Base-by-base conservation (phyloP, 2,888 invertebrate species). In the Cerceris rybyensis region DNA sequence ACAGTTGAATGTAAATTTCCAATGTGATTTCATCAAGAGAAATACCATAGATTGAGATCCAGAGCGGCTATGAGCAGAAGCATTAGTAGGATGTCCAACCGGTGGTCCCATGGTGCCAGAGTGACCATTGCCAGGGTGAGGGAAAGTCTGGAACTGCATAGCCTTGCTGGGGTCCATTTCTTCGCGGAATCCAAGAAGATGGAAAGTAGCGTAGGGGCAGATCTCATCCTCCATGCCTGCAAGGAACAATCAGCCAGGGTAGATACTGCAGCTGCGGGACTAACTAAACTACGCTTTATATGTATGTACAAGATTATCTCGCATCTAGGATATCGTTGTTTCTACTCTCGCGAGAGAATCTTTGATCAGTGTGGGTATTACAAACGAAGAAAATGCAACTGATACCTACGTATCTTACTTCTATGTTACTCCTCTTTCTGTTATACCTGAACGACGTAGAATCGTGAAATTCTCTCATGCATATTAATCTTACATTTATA, bases 181-280 rank as follows among this genome's bases (percentile, higher is more conserved):
- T 92, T 98, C 98, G 88, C 98, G 96, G 96, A 98, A 98, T 86
- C 98, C 98, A 73, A 98, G 95, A 90, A 98, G 94, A 93, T 98
- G 98, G 96, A 98, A 98, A 55, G 98, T 98, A 8, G 98, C 98
- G 93, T 98, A 98, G 57, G 98, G 98, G 93, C 98, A 98, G 92
- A 98, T 98, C 93, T 98, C 98, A 91, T 98, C 98, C 92, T 98
- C 98, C 96, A 98, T 97, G 92, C 97, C 97, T 96, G 94, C 76
- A 92, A 90, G 85, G 83, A 75, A 76, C 50, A 46, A 91, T 86
- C 75, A 80, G 72, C 69, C 74, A 85, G 88, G 90, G 89, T 91
- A 91, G 91, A 91, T 73, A 78, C 85, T 80, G 85, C 46, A 61
- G 66, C 63, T 78, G 71, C 63, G 14, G 68, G 41, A n/a, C 55